These are phyloP conservation scores for Punctoribates punctum DNA, from an alignment of 2,888 invertebrate species.

Conservation along the genomic window DNA sequence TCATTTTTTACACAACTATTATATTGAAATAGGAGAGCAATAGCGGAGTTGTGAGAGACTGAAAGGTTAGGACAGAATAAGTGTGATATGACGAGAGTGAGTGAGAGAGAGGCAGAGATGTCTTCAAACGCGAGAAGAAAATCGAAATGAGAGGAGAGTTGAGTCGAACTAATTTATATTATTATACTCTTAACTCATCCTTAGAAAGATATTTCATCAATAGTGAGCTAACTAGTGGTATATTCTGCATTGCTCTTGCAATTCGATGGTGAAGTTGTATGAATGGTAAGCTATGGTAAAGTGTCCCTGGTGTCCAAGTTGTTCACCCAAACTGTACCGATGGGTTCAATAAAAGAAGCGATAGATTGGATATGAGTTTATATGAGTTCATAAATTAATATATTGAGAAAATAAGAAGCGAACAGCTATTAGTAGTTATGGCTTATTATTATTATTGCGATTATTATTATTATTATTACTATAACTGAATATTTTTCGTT, in stretches of 20 bases:
- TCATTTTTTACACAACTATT: not conserved
- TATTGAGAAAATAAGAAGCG: not conserved
- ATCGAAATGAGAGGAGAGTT: not conserved
- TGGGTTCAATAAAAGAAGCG: constrained; percentile 26
- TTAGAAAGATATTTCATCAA: constrained; percentile 2
- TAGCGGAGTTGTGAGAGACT: not conserved
- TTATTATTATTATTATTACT: constrained; percentile 28
- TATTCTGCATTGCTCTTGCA: not conserved
- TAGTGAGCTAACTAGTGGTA: not conserved
- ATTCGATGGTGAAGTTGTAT: not conserved
- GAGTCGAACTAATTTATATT: constrained; percentile 33
- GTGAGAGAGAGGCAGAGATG: not conserved
- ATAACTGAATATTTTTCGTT: constrained; percentile 28
- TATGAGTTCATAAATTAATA: constrained; percentile 32
- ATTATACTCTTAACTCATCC: constrained; percentile 11
- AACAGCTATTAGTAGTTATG: constrained; percentile 30
- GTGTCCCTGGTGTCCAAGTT: constrained; percentile 15
- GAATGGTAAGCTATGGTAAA: not conserved
- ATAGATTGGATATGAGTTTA: constrained; percentile 29
- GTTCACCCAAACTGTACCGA: constrained; percentile 29
- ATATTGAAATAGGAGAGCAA: not conserved
- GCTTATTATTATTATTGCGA: constrained; percentile 36
- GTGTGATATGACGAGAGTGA: too few species aligned
- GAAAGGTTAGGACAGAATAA: too few species aligned
- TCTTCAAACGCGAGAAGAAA: not conserved